Evolutionary conservation across 2,797 vertebrate genomes (phyloP), one percentile per base, ranked within the genome.

Genomic region (Poecilia wingei): DNA sequence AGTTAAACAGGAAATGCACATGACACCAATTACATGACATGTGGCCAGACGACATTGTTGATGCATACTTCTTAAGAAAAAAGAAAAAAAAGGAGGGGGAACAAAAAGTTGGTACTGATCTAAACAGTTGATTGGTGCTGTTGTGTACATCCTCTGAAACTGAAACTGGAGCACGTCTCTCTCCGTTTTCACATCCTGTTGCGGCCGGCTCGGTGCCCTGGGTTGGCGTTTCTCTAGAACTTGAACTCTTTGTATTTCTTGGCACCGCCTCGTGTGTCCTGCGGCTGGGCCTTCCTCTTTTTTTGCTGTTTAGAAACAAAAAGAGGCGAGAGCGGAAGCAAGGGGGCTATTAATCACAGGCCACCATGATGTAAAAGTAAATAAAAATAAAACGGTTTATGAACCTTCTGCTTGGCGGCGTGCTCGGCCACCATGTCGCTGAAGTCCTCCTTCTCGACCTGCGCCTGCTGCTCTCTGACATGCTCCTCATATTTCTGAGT

Each of bases 211-310:
- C 75, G 74, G 73, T 39, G 8, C 72, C 31, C 36, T 31, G n/a
- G 72, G 69, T 16, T 13, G 39, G 36, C 0, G 28, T 36, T 57
- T 64, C 64, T 86, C 89, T 96, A 98, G 92, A 98, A 98, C 92
- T 98, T 98, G 95, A 98, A 98, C 88, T 98, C 97, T 83, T 98
- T 98, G 91, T 98, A 98, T 88, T 98, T 98, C 95, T 98, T 98
- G 86, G 96, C 97, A 1, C 97, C 96, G 0, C 96, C 92, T 8
- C 97, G 90, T 0, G 95, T 97, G 88, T 98, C 97, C 87, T 98
- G 97, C 0, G 97, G 97, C 86, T 98, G 97, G 10, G 97, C 97
- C 92, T 98, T 98, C 91, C 97, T 94, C 89, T 98, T 98, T 92
- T 98, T 98, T 95, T 98, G 97, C 97, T 98, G 91, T 10, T 76